Evolutionary conservation across 2,797 vertebrate species (phyloP).

Genomic region (Brachyrhaphis roseni): DNA sequence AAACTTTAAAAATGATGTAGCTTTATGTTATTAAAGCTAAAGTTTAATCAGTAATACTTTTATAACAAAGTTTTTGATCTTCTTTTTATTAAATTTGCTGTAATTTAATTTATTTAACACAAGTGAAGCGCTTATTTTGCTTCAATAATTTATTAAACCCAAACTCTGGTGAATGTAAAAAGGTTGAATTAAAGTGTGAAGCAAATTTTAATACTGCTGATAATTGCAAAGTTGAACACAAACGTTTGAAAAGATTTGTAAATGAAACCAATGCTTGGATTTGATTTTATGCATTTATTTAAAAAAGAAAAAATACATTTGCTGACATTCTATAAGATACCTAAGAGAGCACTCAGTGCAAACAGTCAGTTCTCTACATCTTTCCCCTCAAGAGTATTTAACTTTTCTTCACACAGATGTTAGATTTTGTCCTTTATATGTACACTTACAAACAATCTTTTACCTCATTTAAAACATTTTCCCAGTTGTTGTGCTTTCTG

Average conservation of each 20-base stretch:
- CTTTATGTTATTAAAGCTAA: too few relatives aligned
- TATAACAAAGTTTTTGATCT: constrained; percentile 7
- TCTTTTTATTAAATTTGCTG: constrained; percentile 46
- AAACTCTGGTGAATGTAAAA: constrained; percentile 45
- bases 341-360: constrained; percentile 30
- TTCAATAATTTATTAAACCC: constrained; percentile 13
- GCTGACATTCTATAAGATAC: constrained; percentile 42
- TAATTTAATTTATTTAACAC: constrained; percentile 33
- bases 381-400: constrained; percentile 10
- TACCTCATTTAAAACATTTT: constrained; percentile 20
- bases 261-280: constrained; percentile 29
- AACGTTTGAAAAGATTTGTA: background rate
- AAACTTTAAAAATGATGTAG: too few relatives aligned
- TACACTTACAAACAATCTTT: constrained; percentile 47
- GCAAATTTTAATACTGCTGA: background rate
- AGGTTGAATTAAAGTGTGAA: constrained; percentile 16
- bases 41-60: too few relatives aligned
- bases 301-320: constrained; percentile 48
- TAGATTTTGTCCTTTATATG: constrained; percentile 39
- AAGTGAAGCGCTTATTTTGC: background rate
- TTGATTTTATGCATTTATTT: constrained; percentile 64
- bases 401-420: constrained; percentile 28
- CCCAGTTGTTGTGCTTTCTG: background rate
- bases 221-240: background rate
- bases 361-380: constrained; percentile 35